Conservation (phyloP, 2,888 invertebrate species). For the Scrobipalpa costella region DNA sequence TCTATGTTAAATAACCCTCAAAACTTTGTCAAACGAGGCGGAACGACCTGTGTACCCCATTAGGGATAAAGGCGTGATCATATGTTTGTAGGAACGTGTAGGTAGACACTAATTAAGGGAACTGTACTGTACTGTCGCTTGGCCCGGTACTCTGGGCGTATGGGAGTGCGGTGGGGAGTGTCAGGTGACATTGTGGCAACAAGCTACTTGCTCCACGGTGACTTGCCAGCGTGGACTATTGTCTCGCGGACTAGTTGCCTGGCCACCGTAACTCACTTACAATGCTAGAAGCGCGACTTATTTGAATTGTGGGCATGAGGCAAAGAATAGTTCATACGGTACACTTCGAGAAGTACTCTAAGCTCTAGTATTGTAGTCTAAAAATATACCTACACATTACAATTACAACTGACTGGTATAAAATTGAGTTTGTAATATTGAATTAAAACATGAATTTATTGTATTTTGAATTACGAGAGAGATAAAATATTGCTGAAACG, state of each 20-base stretch:
- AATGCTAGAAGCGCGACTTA: constrained; percentile 37
- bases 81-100: too few relatives aligned
- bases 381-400: too few relatives aligned
- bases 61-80: too few relatives aligned
- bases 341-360: not conserved
- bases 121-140: constrained; percentile 31
- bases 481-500: too few relatives aligned
- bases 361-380: not conserved
- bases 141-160: constrained; percentile 41
- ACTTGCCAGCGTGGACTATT: constrained; percentile 49
- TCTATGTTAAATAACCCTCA: too few relatives aligned
- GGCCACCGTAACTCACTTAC: constrained; percentile 43
- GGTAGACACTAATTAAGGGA: constrained; percentile 27
- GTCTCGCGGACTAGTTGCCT: constrained; percentile 53
- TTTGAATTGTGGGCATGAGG: constrained; percentile 38
- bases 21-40: too few relatives aligned
- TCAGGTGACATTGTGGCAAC: constrained; percentile 58
- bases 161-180: constrained; percentile 35
- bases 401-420: too few relatives aligned
- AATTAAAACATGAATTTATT: too few relatives aligned
- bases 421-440: too few relatives aligned
- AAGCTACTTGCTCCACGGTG: constrained; percentile 51
- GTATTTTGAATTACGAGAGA: too few relatives aligned
- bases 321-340: not conserved
- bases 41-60: too few relatives aligned